Base-by-base conservation (phyloP, 2,888 invertebrate genomes). In the Dorcus parallelipipedus region DNA sequence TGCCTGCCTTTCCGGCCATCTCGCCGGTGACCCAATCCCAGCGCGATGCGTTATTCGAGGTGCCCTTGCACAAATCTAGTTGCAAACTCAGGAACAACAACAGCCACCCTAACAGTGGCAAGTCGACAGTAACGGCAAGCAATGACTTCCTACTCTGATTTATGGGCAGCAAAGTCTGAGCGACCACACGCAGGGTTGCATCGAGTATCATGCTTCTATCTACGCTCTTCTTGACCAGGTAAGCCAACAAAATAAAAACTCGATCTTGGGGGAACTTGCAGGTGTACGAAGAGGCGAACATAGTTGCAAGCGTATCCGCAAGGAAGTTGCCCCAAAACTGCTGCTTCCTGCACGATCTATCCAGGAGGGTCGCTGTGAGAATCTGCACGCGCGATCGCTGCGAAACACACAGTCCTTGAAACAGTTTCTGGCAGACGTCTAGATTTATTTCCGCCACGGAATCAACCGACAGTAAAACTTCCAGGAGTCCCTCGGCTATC, bases 1-100 rank as follows among this genome's bases (percentile, higher is more conserved):
- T 67, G 42, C 69, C 73, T 66, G 81, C 77, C 74, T 85, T 83
- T 76, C 85, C 74, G 71, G 85, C 71, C 81, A 81, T 75, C 75
- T 89, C 89, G 58, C 93, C 93, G 65, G 92, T 91, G 72, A 95
- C 90, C 82, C 95, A 95, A 77, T 93, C 93, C 95, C 95, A 95
- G 57, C 94, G 86, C 52, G 82, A 82, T 26, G 81, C 66, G 9
- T 75, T 78, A 7, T 76, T 69, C 10, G 60, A 54, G 2, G 58
- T 59, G 9, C 68, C 66, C 42, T 71, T 73, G 39, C 69, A 72
- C 58, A 75, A 64, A 66, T 84, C 90, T 61, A 92, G 79, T 68
- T 90, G 90, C 49, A 89, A 84, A 0, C 90, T 89, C 47, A 91
- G 77, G 71, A 89, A 91, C 64, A 92, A 79, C 51, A 92, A 76